Percentiles rank a stretch among this genome's conserved stretches.
Conservation (phyloP, 2,113 vertebrate species). For the Lampris megalopsis region DNA sequence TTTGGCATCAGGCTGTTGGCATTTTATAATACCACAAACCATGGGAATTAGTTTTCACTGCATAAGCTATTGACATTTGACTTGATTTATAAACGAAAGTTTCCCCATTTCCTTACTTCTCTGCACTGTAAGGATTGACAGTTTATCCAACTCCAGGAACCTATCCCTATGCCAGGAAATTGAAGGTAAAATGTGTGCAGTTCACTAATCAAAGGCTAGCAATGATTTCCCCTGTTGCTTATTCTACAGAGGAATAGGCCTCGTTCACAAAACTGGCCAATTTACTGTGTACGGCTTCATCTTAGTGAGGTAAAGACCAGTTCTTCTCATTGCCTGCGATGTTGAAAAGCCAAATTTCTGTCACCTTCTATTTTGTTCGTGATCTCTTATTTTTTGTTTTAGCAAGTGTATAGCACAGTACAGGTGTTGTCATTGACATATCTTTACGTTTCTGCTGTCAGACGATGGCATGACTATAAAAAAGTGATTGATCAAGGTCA, state of each 20-base stretch:
- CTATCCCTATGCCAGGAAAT: slow-evolving; percentile 18
- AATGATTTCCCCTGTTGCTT: slow-evolving; percentile 30
- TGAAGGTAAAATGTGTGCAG: slow-evolving; percentile 40
- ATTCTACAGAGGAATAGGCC: neutral
- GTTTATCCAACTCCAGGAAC: neutral
- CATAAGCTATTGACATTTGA: slow-evolving; percentile 59
- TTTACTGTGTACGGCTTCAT: too few relatives aligned
- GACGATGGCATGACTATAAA: too few relatives aligned
- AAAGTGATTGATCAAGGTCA: too few relatives aligned
- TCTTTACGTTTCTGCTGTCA: too few relatives aligned
- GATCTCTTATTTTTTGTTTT: too few relatives aligned
- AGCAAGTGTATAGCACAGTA: too few relatives aligned
- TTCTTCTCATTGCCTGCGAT: too few relatives aligned
- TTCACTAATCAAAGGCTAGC: slow-evolving; percentile 49
- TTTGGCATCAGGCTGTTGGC: slow-evolving; percentile 49
- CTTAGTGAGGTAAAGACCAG: too few relatives aligned
- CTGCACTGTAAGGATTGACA: slow-evolving; percentile 15
- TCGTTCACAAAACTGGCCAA: too few relatives aligned
- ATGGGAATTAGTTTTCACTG: slow-evolving; percentile 66
- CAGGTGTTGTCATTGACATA: too few relatives aligned
- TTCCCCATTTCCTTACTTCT: slow-evolving; percentile 34
- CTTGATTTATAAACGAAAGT: slow-evolving; percentile 54
- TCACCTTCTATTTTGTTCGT: too few relatives aligned
- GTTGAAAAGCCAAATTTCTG: too few relatives aligned
- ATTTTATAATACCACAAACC: slow-evolving; percentile 65